Evolutionary conservation across 2,113 vertebrate genomes (phyloP).

Genomic region (Symphodus melops): DNA sequence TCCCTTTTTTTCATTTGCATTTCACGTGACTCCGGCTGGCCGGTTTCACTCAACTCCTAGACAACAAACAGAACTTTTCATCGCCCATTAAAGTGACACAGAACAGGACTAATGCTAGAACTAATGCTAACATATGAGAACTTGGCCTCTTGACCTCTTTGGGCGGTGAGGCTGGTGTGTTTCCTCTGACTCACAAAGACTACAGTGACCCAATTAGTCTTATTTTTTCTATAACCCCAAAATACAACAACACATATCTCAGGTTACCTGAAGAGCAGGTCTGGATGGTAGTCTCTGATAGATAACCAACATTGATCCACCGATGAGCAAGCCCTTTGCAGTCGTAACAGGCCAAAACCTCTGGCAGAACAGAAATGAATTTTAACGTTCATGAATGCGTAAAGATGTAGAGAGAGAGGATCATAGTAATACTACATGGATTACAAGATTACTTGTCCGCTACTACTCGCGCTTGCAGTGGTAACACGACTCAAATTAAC

Average conservation of each 20-base stretch:
- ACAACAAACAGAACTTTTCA: slow-evolving; percentile 54
- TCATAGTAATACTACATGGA: neutral
- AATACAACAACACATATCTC: neutral
- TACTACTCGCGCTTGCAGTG: slow-evolving; percentile 14
- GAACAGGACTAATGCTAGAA: slow-evolving; percentile 12
- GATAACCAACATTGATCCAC: neutral
- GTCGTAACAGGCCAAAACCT: too few species aligned
- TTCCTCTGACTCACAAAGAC: slow-evolving; percentile 2
- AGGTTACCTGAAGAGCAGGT: neutral
- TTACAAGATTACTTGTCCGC: slow-evolving; percentile 13
- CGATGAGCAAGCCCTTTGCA: neutral
- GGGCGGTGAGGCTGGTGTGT: neutral
- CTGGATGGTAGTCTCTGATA: neutral
- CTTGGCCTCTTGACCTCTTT: neutral
- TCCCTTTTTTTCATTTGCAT: slow-evolving; percentile 20
- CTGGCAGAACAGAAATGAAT: too few species aligned
- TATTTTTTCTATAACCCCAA: neutral
- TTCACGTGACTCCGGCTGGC: slow-evolving; percentile 52
- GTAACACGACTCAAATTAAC: slow-evolving; percentile 16
- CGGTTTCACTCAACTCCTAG: neutral
- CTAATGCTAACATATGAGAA: slow-evolving; percentile 29
- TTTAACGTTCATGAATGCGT: too few species aligned
- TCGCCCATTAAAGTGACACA: slow-evolving; percentile 22
- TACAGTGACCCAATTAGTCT: neutral
- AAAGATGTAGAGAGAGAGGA: neutral